Conservation (phyloP, 1,140 invertebrate genomes). For the Lordiphosa collinella region DNA sequence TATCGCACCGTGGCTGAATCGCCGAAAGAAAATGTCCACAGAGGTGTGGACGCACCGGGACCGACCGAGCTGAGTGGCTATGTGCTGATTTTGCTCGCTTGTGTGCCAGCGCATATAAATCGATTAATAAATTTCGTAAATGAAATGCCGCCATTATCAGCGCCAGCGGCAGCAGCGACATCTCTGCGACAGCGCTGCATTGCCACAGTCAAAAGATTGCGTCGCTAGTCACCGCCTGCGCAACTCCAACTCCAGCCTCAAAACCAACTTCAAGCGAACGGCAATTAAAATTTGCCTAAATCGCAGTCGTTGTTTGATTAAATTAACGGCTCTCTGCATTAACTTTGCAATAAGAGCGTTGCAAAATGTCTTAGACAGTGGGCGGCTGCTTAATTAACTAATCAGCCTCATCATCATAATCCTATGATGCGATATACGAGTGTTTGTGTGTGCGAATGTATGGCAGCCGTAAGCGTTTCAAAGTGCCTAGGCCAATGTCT, state of each 20-base stretch:
- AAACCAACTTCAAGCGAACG: conserved; percentile 10
- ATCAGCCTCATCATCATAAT: conserved; percentile 22
- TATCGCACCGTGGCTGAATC: not conserved
- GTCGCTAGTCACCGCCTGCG: conserved; percentile 25
- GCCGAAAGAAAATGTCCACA: conserved; percentile 41
- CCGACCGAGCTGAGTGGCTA: conserved; percentile 1
- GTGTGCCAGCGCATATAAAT: conserved; percentile 68
- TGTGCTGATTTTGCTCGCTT: conserved; percentile 23
- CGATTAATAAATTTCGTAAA: conserved; percentile 74
- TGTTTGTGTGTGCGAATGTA: not conserved
- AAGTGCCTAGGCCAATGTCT: conserved; percentile 28
- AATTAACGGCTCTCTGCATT: conserved; percentile 26
- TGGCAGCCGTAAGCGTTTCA: not conserved
- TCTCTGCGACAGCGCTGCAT: conserved; percentile 3
- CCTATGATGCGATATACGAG: conserved; percentile 20
- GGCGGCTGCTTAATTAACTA: conserved; percentile 37
- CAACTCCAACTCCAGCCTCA: conserved; percentile 16
- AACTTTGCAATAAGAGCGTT: conserved; percentile 6
- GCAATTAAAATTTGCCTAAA: conserved; percentile 41
- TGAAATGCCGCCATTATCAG: conserved; percentile 63
- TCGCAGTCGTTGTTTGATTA: conserved; percentile 25
- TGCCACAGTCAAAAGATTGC: conserved; percentile 23
- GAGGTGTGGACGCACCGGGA: conserved; percentile 6
- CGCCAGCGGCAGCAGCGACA: conserved; percentile 1
- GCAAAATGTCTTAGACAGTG: conserved; percentile 10